A percentile compares a stretch with the other conserved stretches of the same genome.
Evolutionary conservation across 2,113 vertebrate genomes (phyloP).

Genomic region (Vireo altiloquus): DNA sequence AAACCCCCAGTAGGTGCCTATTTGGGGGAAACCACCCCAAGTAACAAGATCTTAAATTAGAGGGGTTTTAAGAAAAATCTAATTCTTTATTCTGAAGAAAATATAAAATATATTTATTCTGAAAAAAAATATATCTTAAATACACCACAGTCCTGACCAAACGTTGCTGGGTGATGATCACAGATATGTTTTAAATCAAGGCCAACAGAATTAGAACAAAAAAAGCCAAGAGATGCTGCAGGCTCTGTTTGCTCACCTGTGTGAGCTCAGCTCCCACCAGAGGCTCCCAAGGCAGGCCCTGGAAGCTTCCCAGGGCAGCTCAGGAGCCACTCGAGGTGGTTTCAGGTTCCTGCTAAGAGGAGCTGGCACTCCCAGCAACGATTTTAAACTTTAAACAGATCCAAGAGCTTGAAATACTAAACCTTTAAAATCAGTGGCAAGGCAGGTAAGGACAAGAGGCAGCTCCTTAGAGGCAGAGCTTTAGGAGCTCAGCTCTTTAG

Average conservation of each 20-base stretch:
- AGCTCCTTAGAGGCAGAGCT: neutral
- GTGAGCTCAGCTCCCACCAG: neutral
- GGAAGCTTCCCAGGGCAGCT: neutral
- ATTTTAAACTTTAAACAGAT: neutral
- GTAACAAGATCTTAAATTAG: neutral
- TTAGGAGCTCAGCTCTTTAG: rapidly evolving
- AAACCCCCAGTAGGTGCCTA: neutral
- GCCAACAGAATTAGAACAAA: neutral
- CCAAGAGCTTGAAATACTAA: neutral
- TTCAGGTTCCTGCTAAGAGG: neutral
- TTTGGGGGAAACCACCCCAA: neutral
- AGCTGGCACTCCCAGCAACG: neutral
- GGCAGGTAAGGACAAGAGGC: neutral
- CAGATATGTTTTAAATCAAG: neutral
- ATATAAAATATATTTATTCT: neutral
- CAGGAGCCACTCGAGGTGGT: neutral
- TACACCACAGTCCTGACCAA: neutral
- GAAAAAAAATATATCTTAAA: neutral
- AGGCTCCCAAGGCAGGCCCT: neutral
- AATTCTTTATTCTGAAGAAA: neutral
- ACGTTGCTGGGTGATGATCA: neutral
- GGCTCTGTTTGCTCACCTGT: neutral
- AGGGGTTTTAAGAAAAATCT: neutral
- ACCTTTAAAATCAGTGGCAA: neutral
- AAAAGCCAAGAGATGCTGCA: neutral